Evolutionary conservation across 1,140 invertebrate species (phyloP).

Genomic region (Bradynema listronoti): DNA sequence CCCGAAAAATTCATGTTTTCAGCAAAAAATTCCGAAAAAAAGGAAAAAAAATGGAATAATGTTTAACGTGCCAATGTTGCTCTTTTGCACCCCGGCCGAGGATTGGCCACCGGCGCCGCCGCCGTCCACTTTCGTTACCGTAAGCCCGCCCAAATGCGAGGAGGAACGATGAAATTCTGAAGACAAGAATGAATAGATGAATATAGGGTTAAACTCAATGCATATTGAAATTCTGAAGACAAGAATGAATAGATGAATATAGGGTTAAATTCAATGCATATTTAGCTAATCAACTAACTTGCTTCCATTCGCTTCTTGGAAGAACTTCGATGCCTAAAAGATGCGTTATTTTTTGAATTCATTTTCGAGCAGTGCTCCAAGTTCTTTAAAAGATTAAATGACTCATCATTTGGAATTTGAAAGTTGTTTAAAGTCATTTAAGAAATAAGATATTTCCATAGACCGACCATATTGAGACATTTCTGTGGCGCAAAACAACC

Average conservation of each 20-base stretch:
- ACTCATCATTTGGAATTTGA: no score
- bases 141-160: slow-evolving; percentile 54
- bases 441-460: no score
- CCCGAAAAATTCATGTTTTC: no score
- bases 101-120: not conserved
- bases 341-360: no score
- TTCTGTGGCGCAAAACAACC: no score
- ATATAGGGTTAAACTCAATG: not conserved
- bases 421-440: no score
- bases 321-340: slow-evolving; percentile 10
- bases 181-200: slow-evolving; percentile 23
- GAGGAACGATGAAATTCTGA: slow-evolving; percentile 53
- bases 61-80: not conserved
- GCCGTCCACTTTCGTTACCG: not conserved
- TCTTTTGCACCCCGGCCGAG: not conserved
- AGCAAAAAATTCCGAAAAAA: no score
- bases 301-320: slow-evolving; percentile 30
- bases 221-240: not conserved
- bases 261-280: not conserved
- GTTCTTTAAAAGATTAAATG: no score
- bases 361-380: no score
- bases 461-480: no score
- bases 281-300: not conserved
- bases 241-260: not conserved
- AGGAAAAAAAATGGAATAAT: slow-evolving; percentile 8